A percentile compares a stretch with the other conserved stretches of the same genome.
Evolutionary conservation across 2,797 vertebrate genomes (phyloP).

Genomic region (Schizopygopsis pylzovi): DNA sequence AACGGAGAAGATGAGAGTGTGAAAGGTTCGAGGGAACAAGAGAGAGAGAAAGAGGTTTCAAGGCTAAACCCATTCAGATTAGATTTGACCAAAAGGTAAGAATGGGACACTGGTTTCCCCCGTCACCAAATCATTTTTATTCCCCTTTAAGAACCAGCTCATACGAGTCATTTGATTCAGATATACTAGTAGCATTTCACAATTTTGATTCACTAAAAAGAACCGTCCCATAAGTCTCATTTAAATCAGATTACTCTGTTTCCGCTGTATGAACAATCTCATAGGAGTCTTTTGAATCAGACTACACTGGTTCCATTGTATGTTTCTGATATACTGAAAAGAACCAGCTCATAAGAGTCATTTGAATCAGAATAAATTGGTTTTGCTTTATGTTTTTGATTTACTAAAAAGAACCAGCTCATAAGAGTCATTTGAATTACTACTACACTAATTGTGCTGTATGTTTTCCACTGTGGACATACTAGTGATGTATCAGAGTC

Average conservation of each 20-base stretch:
- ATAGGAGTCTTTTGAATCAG: background rate
- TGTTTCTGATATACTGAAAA: background rate
- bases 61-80: background rate
- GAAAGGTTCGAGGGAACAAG: conserved; percentile 50
- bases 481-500: background rate
- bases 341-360: background rate
- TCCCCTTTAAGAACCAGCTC: background rate
- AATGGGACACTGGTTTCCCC: background rate
- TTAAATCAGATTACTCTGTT: background rate
- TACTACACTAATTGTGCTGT: background rate
- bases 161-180: background rate
- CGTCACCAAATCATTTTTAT: background rate
- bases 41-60: conserved; percentile 53
- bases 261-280: background rate
- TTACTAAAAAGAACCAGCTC: background rate
- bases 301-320: background rate
- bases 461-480: background rate
- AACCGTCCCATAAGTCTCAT: too few relatives aligned
- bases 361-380: background rate
- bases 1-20: conserved; percentile 42
- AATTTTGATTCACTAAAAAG: background rate
- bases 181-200: background rate
- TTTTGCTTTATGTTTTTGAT: background rate
- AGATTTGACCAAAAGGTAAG: conserved; percentile 9
- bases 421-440: background rate